phyloP scores from a whole-genome alignment of 2,797 vertebrate genomes.

The Natrix natrix region DNA sequence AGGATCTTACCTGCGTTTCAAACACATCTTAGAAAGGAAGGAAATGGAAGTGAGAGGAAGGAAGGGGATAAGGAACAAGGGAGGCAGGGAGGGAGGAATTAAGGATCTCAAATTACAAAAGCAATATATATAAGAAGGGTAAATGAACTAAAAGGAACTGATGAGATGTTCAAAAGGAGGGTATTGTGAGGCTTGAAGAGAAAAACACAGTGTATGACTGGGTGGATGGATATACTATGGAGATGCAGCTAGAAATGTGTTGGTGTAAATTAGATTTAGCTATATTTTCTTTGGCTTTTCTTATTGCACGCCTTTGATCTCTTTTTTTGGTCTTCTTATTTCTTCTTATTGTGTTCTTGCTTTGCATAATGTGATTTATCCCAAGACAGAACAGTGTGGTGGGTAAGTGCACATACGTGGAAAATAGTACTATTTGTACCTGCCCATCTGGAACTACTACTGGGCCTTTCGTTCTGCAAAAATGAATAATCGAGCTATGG shows the following conservation, averaged over 20 bases:
- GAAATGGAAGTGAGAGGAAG: no score
- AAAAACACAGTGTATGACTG: neutral
- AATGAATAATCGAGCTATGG: neutral
- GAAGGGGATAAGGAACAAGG: no score
- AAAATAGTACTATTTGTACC: neutral
- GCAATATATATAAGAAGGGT: neutral
- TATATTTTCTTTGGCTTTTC: neutral
- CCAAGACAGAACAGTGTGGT: neutral
- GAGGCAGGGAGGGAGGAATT: no score
- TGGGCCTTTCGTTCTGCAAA: neutral
- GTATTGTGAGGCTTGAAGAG: neutral
- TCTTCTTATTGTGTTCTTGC: neutral
- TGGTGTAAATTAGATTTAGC: neutral
- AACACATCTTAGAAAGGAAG: no score
- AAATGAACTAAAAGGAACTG: neutral
- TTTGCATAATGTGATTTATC: neutral
- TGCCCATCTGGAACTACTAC: neutral
- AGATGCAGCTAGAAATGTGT: neutral
- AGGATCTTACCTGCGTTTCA: no score
- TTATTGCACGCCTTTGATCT: neutral
- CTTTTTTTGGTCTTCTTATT: neutral
- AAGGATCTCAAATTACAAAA: neutral
- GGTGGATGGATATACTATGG: neutral
- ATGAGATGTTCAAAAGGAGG: neutral
- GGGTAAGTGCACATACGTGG: neutral